A percentile compares a stretch with the other conserved stretches of the same genome.
These are phyloP conservation scores for Acanthoscelides obtectus DNA, from an alignment of 2,888 invertebrate species.

Conservation along the genomic window DNA sequence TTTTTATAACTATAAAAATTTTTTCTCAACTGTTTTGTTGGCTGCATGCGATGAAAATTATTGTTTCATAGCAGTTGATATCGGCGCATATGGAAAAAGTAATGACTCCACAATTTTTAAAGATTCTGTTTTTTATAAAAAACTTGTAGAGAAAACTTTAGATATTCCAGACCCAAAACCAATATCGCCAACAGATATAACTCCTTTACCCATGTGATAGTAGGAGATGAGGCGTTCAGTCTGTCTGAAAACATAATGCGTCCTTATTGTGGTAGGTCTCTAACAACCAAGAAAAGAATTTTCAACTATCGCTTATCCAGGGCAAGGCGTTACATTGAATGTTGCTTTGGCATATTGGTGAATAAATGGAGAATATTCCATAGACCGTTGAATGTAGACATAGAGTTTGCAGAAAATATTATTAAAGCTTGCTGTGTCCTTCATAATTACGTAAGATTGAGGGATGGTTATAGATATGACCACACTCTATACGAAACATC, in stretches of 20 bases:
- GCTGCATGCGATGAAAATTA: slow-evolving; percentile 18
- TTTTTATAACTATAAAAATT: slow-evolving; percentile 14
- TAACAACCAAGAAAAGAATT: slow-evolving; percentile 2
- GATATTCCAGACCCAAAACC: slow-evolving; percentile 1
- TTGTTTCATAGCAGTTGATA: slow-evolving; percentile 10
- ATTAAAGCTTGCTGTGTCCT: no score
- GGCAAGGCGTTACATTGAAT: slow-evolving; percentile 9
- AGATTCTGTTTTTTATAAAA: slow-evolving; percentile 10
- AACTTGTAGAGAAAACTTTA: slow-evolving; percentile 8
- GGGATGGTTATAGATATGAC: no score
- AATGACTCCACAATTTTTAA: slow-evolving; percentile 11
- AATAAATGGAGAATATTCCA: slow-evolving; percentile 11
- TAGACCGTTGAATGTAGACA: slow-evolving; percentile 3
- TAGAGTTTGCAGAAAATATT: no score
- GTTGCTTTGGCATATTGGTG: slow-evolving; percentile 2
- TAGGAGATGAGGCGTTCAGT: slow-evolving; percentile 14
- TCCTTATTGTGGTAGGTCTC: slow-evolving; percentile 9
- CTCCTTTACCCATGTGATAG: slow-evolving; percentile 7
- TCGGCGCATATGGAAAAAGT: slow-evolving; percentile 13
- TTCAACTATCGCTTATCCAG: slow-evolving; percentile 8
- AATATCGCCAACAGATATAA: no score
- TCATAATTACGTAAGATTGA: no score
- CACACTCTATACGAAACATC: no score
- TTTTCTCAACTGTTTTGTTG: slow-evolving; percentile 4
- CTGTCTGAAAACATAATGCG: slow-evolving; percentile 13